Evolutionary conservation across 2,797 vertebrate species (phyloP), one percentile per base, ranked within the genome.

Genomic region (Rhinophrynus dorsalis): DNA sequence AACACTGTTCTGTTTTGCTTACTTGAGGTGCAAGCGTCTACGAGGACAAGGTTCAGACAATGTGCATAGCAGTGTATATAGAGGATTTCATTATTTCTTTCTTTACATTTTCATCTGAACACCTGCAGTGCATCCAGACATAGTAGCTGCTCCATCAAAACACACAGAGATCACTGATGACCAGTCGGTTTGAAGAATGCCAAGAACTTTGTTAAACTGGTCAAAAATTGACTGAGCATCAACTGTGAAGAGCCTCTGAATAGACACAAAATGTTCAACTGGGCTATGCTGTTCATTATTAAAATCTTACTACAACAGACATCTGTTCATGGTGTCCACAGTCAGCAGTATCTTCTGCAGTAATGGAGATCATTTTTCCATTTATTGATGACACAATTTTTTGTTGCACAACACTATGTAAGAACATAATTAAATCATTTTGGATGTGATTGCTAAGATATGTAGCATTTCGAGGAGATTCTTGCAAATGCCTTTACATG

Each of bases 301-400:
- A 48, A 48, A 48, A 48, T 23, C 4, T 38, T 18, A 63, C 24
- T 20, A 63, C 27, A 48, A 50, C 6, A 33, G 45, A 48, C 60
- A 63, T 48, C 44, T 63, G 60, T 50, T 63, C 60, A 37, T 63
- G 20, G 26, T 50, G 59, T 50, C 47, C 59, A 63, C 44, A 63
- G 59, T 33, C 44, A 48, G 29, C 6, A 7, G 12, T 63, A 38
- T 63, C 60, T 50, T 15, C 30, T 11, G 15, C 60, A 63, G 50
- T 37, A 24, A 63, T 37, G 24, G 44, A 63, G 45, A 35, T 12
- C n/a, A 51, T 37, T 48, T 51, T 63, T 50, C 45, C 60, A 63
- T 37, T 51, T 51, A 51, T 10, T 10, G 18, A 24, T 17, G 20
- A 51, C 13, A 63, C 11, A 11, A 35, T 50, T 5, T 35, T 63